phyloP scores from a whole-genome alignment of 2,797 vertebrate species.

The Pangasius sanitwongsei region DNA sequence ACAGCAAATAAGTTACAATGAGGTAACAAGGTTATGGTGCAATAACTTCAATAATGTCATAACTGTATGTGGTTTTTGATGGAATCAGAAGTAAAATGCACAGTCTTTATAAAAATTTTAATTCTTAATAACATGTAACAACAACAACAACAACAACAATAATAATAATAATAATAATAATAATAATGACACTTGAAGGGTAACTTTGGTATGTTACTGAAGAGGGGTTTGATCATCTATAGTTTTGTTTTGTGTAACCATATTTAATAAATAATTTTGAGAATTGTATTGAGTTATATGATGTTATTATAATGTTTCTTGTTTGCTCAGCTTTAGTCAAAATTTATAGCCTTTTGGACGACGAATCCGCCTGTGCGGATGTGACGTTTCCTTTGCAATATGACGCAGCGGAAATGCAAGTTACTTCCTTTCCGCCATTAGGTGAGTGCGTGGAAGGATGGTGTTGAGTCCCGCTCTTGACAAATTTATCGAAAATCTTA shows the following conservation, averaged over 20 bases:
- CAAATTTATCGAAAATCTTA: neutral
- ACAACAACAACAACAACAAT: neutral
- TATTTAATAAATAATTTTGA: neutral
- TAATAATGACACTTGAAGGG: neutral
- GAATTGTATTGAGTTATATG: neutral
- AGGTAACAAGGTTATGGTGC: too few species aligned
- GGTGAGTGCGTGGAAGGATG: slow-evolving; percentile 75
- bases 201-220: neutral
- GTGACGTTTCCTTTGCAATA: slow-evolving; percentile 42
- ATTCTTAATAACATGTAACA: neutral
- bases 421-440: slow-evolving; percentile 82
- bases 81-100: neutral
- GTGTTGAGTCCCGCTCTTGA: slow-evolving; percentile 44
- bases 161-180: neutral
- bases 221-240: neutral
- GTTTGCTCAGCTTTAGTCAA: neutral
- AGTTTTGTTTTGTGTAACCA: neutral
- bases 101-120: too few species aligned
- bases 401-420: slow-evolving; percentile 69
- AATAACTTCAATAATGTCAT: too few species aligned
- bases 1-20: too few species aligned
- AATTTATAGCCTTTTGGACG: neutral
- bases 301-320: neutral
- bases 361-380: slow-evolving; percentile 4
- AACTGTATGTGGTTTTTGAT: neutral